Conservation (phyloP, 2,888 invertebrate genomes). For the Trissolcus japonicus region DNA sequence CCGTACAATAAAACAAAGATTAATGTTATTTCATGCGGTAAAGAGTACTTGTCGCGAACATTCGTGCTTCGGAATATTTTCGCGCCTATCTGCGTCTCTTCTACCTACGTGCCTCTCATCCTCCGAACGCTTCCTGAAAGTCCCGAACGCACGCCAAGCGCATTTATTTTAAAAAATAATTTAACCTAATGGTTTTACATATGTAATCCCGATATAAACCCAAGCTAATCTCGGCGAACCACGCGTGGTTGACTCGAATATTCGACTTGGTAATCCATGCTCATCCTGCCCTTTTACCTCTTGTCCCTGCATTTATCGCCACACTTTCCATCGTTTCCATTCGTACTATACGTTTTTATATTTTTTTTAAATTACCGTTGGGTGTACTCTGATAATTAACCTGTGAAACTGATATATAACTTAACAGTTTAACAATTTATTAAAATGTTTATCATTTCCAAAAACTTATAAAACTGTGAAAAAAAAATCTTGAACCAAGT, state of each 20-base stretch:
- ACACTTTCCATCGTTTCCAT: constrained; percentile 23
- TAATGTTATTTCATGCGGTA: constrained; percentile 45
- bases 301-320: constrained; percentile 7
- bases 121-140: constrained; percentile 42
- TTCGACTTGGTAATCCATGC: constrained; percentile 58
- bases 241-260: constrained; percentile 60
- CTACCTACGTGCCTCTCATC: constrained; percentile 30
- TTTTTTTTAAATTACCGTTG: not conserved
- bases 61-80: constrained; percentile 64
- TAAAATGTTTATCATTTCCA: too few relatives aligned
- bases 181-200: constrained; percentile 76
- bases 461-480: not conserved
- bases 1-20: constrained; percentile 51
- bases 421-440: not conserved
- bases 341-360: constrained; percentile 15
- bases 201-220: constrained; percentile 71
- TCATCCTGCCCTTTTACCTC: constrained; percentile 27
- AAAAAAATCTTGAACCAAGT: not conserved
- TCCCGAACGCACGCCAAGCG: constrained; percentile 51
- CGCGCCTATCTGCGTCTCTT: constrained; percentile 57
- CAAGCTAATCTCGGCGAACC: constrained; percentile 58
- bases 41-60: constrained; percentile 58
- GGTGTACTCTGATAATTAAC: not conserved
- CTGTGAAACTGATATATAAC: not conserved
- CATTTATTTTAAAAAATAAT: constrained; percentile 75